These are phyloP conservation scores for Silurus glanis DNA, from an alignment of 2,113 vertebrate species.

Conservation along the genomic window DNA sequence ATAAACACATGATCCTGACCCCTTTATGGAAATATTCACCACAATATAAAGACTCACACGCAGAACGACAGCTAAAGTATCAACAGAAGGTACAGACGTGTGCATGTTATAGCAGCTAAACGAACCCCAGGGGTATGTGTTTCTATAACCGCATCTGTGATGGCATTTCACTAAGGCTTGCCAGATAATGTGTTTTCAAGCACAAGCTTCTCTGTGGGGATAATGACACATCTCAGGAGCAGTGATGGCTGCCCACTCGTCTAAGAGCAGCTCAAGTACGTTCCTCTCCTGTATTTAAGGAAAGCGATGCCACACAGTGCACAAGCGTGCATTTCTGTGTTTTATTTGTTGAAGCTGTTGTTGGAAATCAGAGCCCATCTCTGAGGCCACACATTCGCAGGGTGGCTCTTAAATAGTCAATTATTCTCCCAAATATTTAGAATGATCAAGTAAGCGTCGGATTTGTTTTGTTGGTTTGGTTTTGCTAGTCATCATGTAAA, in stretches of 20 bases:
- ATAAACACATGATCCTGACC: neutral
- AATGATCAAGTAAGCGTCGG: too few species aligned
- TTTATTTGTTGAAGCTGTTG: neutral
- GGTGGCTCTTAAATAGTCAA: too few species aligned
- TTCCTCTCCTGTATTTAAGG: slow-evolving; percentile 35
- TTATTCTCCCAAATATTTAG: too few species aligned
- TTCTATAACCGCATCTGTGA: slow-evolving; percentile 29
- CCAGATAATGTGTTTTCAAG: slow-evolving; percentile 33
- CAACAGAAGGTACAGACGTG: neutral
- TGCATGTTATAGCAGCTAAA: neutral
- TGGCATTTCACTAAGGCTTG: slow-evolving; percentile 42
- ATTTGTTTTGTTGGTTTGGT: too few species aligned
- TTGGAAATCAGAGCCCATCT: too few species aligned
- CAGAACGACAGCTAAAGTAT: neutral
- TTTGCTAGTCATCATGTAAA: too few species aligned
- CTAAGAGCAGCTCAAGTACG: slow-evolving; percentile 22
- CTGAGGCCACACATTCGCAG: too few species aligned
- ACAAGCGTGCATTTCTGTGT: neutral
- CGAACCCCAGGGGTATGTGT: slow-evolving; percentile 8
- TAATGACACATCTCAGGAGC: slow-evolving; percentile 35
- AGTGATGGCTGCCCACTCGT: slow-evolving; percentile 42
- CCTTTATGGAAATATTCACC: neutral
- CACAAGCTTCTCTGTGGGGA: slow-evolving; percentile 21
- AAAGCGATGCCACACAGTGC: slow-evolving; percentile 17
- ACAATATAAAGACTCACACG: slow-evolving; percentile 3